phyloP scores from a whole-genome alignment of 2,797 vertebrate species.

The Psittacula echo region DNA sequence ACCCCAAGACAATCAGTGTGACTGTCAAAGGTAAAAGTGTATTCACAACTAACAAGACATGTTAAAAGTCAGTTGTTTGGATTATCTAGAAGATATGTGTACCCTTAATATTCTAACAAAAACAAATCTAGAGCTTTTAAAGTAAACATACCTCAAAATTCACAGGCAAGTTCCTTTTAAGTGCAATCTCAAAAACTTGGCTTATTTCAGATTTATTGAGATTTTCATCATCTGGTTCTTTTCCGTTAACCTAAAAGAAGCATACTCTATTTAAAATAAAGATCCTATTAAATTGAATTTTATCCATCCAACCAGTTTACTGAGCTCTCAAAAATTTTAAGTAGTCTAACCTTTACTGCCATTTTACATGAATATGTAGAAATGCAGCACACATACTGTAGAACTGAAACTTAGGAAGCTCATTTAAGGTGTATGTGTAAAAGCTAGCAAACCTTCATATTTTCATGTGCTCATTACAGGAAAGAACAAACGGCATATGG shows the following conservation, averaged over 20 bases:
- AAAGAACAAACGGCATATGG: conserved; percentile 25
- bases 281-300: conserved; percentile 58
- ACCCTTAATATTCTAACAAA: conserved; percentile 55
- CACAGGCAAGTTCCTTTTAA: conserved; percentile 98
- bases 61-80: conserved; percentile 66
- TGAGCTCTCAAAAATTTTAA: conserved; percentile 29
- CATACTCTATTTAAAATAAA: conserved; percentile 73
- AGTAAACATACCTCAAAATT: conserved; percentile 94
- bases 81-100: conserved; percentile 33
- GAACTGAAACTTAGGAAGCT: not conserved
- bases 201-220: conserved; percentile 99
- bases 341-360: conserved; percentile 11
- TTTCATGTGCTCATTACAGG: conserved; percentile 1
- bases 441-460: conserved; percentile 5
- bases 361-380: not conserved
- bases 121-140: conserved; percentile 70
- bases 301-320: conserved; percentile 55
- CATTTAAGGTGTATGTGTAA: conserved; percentile 27
- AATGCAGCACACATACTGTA: conserved; percentile 20
- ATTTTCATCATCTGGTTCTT: conserved; percentile 92
- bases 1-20: conserved; percentile 11
- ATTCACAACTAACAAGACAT: conserved; percentile 55
- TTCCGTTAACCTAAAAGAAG: conserved; percentile 89
- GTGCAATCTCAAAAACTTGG: conserved; percentile 99
- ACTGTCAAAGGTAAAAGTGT: conserved; percentile 25